These are phyloP conservation scores for Pogonomyrmex barbatus DNA, from an alignment of 1,140 invertebrate species.

Conservation along the genomic window DNA sequence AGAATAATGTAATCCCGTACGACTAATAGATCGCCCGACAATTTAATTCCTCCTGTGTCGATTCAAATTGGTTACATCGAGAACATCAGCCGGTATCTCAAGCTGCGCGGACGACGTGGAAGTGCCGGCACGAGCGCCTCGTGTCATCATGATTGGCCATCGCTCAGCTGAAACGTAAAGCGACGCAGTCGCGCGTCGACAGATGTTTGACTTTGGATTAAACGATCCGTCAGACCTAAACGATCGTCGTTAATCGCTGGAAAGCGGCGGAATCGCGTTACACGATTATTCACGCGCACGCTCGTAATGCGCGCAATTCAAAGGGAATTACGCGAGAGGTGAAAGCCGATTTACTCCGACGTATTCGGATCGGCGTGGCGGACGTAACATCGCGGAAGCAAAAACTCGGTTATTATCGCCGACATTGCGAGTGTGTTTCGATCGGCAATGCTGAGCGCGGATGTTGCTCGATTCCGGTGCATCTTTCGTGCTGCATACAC, in stretches of 20 bases:
- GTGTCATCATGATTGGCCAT: conserved; percentile 63
- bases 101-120: conserved; percentile 10
- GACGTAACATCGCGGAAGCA: conserved; percentile 60
- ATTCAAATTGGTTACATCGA: conserved; percentile 44
- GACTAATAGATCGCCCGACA: conserved; percentile 45
- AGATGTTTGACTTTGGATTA: conserved; percentile 65
- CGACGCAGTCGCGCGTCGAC: conserved; percentile 65
- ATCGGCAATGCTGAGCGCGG: conserved; percentile 6
- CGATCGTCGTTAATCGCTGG: conserved; percentile 47
- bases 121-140: conserved; percentile 37
- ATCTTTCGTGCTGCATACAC: neutral
- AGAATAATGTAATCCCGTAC: conserved; percentile 33
- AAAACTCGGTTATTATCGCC: conserved; percentile 41
- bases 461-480: neutral
- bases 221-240: conserved; percentile 60
- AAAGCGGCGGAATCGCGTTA: conserved; percentile 58
- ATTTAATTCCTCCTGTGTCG: conserved; percentile 64
- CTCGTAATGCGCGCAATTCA: conserved; percentile 61
- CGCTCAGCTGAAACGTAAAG: conserved; percentile 57
- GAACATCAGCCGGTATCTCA: conserved; percentile 46
- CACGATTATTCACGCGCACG: conserved; percentile 58
- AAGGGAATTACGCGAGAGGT: conserved; percentile 60
- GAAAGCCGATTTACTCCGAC: conserved; percentile 56
- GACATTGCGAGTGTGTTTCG: conserved; percentile 16
- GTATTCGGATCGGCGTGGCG: conserved; percentile 49